phyloP scores from a whole-genome alignment of 2,888 invertebrate genomes.

The Serripes groenlandicus region DNA sequence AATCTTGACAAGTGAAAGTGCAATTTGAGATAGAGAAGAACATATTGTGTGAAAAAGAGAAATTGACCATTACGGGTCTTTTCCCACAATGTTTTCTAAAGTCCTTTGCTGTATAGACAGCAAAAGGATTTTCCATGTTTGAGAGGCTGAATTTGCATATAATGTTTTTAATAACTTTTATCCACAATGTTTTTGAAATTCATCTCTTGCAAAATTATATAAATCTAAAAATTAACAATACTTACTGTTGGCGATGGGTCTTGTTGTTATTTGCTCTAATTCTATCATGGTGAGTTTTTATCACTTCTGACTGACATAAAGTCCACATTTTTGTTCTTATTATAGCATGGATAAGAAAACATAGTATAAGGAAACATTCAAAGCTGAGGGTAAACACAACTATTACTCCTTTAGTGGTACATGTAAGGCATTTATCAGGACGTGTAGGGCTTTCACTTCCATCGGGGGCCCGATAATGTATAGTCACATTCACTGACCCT shows the following conservation, averaged over 20 bases:
- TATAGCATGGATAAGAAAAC: slow-evolving; percentile 10
- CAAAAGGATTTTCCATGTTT: no score
- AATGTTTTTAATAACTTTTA: not conserved
- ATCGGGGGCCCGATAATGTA: slow-evolving; percentile 29
- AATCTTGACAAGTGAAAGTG: no score
- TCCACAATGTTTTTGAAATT: not conserved
- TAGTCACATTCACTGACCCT: slow-evolving; percentile 32
- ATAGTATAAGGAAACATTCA: slow-evolving; percentile 15
- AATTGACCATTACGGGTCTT: no score
- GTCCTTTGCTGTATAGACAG: no score
- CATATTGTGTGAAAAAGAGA: no score
- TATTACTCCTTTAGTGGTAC: slow-evolving; percentile 21
- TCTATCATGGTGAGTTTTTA: not conserved
- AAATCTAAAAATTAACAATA: not conserved
- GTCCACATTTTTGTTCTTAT: slow-evolving; percentile 20
- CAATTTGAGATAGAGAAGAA: no score
- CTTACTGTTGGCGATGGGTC: not conserved
- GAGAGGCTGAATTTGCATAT: not conserved
- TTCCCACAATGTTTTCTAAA: no score
- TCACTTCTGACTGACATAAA: slow-evolving; percentile 13
- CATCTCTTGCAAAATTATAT: not conserved
- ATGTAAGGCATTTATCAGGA: slow-evolving; percentile 26
- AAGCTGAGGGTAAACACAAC: slow-evolving; percentile 18
- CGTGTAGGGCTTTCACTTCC: not conserved
- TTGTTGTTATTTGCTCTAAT: not conserved